Conservation (phyloP, 2,888 invertebrate genomes). For the Nyleta sp. region DNA sequence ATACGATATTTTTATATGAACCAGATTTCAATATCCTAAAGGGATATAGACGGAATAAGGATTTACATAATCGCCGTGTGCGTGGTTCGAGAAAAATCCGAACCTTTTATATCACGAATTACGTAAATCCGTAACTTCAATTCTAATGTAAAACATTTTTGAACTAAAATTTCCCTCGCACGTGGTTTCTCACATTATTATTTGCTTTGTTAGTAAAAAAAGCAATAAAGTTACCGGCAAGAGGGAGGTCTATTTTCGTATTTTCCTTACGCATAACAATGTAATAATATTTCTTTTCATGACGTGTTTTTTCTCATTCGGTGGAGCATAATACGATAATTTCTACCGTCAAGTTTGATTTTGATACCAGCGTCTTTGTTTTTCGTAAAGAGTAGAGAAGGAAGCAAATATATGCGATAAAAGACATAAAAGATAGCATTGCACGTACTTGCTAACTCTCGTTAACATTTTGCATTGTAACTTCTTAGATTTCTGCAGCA, state of each 20-base stretch:
- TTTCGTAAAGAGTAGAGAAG: too few species aligned
- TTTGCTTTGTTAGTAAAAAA: conserved; percentile 30
- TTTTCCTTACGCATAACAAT: neutral
- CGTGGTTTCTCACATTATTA: conserved; percentile 7
- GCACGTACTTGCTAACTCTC: too few species aligned
- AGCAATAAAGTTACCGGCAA: neutral
- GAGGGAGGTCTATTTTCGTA: neutral
- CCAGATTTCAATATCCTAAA: conserved; percentile 19
- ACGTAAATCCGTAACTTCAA: conserved; percentile 37
- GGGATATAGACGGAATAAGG: neutral
- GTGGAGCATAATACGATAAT: too few species aligned
- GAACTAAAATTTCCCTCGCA: neutral
- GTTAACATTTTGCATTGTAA: too few species aligned
- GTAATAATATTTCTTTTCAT: too few species aligned
- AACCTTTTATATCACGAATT: conserved; percentile 43
- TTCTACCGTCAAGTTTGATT: too few species aligned
- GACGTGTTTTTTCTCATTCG: neutral
- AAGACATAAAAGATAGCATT: too few species aligned
- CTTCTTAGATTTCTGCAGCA: too few species aligned
- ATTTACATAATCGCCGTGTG: conserved; percentile 40
- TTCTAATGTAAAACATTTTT: conserved; percentile 41
- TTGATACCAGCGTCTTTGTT: too few species aligned
- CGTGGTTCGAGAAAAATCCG: conserved; percentile 35
- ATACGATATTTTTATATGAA: conserved; percentile 18
- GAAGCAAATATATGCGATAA: too few species aligned